These are phyloP conservation scores for Fragum fragum DNA, from an alignment of 2,888 invertebrate species.

Conservation along the genomic window DNA sequence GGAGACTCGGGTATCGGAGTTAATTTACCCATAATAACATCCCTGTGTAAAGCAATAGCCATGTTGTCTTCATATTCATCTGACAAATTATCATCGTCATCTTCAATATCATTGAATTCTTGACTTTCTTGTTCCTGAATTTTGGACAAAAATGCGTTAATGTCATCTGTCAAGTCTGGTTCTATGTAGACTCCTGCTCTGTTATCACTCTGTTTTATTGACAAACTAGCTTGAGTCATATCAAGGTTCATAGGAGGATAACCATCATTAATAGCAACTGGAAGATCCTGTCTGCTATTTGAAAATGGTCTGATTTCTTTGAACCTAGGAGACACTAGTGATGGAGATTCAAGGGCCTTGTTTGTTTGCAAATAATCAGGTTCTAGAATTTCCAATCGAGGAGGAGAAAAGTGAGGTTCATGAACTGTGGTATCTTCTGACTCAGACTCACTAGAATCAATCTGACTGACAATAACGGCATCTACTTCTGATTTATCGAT, in stretches of 20 bases:
- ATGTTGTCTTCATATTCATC: constrained; percentile 49
- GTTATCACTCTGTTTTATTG: constrained; percentile 37
- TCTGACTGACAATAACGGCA: constrained; percentile 69
- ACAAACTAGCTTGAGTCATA: constrained; percentile 70
- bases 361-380: constrained; percentile 36
- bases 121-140: constrained; percentile 47
- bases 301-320: constrained; percentile 69
- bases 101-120: constrained; percentile 52
- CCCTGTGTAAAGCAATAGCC: constrained; percentile 63
- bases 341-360: constrained; percentile 51
- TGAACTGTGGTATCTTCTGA: constrained; percentile 50
- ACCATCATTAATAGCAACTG: constrained; percentile 73
- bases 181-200: constrained; percentile 57
- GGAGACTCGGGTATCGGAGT: constrained; percentile 80
- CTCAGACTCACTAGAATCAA: constrained; percentile 71
- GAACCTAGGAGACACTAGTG: constrained; percentile 72
- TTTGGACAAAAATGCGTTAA: constrained; percentile 52
- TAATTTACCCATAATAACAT: constrained; percentile 72
- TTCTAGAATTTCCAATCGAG: constrained; percentile 41
- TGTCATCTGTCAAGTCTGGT: constrained; percentile 60
- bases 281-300: constrained; percentile 48
- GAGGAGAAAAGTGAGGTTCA: constrained; percentile 30
- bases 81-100: constrained; percentile 34
- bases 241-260: constrained; percentile 81
- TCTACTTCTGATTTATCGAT: constrained; percentile 77